These are phyloP conservation scores for Escarpia spicata DNA, from an alignment of 2,888 invertebrate species.

Conservation along the genomic window DNA sequence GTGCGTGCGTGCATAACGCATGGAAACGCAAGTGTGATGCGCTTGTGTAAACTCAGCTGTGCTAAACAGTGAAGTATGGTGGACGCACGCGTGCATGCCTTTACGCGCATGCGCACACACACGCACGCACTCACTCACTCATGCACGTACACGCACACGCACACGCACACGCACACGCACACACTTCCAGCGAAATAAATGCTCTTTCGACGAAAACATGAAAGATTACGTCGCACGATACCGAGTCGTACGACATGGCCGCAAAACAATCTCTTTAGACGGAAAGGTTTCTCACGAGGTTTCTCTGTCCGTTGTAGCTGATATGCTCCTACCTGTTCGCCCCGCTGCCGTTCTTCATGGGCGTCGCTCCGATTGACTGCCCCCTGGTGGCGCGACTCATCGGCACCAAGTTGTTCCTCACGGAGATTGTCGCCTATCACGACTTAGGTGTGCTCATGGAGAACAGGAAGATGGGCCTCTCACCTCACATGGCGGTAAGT, in stretches of 20 bases:
- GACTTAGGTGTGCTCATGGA: constrained; percentile 67
- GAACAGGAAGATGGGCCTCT: constrained; percentile 40
- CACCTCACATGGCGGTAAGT: constrained; percentile 36
- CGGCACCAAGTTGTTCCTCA: constrained; percentile 83
- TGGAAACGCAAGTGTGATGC: no score
- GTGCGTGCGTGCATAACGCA: neutral
- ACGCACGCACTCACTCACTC: neutral
- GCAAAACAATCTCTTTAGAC: no score
- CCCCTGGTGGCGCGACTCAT: constrained; percentile 35
- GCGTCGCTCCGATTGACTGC: constrained; percentile 38
- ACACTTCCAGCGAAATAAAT: no score
- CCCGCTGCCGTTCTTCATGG: constrained; percentile 39
- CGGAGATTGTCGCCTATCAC: constrained; percentile 91
- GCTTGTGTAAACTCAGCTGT: neutral
- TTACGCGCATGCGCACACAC: neutral
- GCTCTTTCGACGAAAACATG: no score
- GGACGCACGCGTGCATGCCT: no score
- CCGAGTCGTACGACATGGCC: no score
- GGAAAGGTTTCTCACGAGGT: neutral
- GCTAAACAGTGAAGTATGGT: no score
- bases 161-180: neutral
- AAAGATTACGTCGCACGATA: no score
- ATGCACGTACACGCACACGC: neutral
- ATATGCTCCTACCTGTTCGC: constrained; percentile 33
- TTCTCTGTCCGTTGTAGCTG: neutral